Evolutionary conservation across 2,113 vertebrate species (phyloP), one percentile per base, ranked within the genome.

Genomic region (Ancistrus triradiatus): DNA sequence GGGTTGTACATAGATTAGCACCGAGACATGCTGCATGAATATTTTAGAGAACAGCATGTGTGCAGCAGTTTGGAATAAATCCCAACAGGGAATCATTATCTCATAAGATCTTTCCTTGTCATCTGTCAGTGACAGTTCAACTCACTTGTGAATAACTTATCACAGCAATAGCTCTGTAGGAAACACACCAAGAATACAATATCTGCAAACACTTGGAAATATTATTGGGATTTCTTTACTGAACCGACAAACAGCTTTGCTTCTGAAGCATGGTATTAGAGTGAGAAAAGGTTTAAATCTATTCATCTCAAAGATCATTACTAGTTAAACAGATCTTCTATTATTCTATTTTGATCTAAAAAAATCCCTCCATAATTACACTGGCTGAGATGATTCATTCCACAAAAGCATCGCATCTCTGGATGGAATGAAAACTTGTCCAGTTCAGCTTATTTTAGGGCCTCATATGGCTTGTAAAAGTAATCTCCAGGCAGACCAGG

Each of bases 401-500:
- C 24, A 59, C 38, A 19, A 28, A 59, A 46, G 17, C 28, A 13
- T 33, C 28, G 7, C 10, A 25, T 22, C 44, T 47, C 44, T 31
- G 27, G 27, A 6, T 19, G 28, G 7, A 48, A 46, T 62, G 65
- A 1, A 69, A 76, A 77, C 48, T 17, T 11, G 15, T 24, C 42
- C 72, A 79, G 79, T 78, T 79, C 78, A 80, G 76, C 77, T 73
- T 78, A 74, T 73, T 71, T 47, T 57, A 68, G 75, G 53, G 72
- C 74, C 61, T 77, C 64, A 63, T 68, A 77, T 75, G 77, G 71
- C 77, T 11, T 44, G 77, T 74, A 78, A 81, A 73, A 75, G 74
- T 63, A 63, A 73, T 63, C 73, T 81, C 75, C 77, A 81, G 79
- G 77, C 85, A 69, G 56, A 72, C 46, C n/a, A n/a, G n/a, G n/a